A percentile compares a stretch with the other conserved stretches of the same genome.
Evolutionary conservation across 30 jellyfish, hydroid and myxozoan species (phyloP).

Genomic region (Aurelia coerulea): DNA sequence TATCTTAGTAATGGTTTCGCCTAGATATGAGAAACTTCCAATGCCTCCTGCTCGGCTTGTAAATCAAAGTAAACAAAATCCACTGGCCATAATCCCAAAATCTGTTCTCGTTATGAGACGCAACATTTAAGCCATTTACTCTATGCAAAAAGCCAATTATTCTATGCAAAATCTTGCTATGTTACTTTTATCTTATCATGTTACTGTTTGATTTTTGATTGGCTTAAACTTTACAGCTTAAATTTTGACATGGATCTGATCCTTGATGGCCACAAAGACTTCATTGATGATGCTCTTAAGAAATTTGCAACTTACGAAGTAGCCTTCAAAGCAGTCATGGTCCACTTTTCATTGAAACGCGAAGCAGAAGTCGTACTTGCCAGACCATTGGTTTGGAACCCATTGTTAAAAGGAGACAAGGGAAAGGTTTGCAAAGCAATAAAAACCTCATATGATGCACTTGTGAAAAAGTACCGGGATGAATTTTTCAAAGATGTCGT

Average conservation of each 20-base stretch:
- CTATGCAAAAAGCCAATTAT: too few relatives aligned
- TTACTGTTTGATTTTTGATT: too few relatives aligned
- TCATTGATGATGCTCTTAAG: conserved; percentile 61
- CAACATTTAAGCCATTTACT: too few relatives aligned
- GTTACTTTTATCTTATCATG: too few relatives aligned
- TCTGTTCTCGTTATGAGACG: too few relatives aligned
- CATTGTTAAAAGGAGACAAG: conserved; percentile 69
- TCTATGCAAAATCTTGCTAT: too few relatives aligned
- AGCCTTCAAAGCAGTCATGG: conserved; percentile 58
- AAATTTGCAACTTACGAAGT: conserved; percentile 30
- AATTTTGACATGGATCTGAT: conserved; percentile 41
- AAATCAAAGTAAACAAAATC: too few relatives aligned
- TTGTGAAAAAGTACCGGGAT: conserved; percentile 65
- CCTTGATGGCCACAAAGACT: conserved; percentile 60
- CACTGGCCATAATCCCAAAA: too few relatives aligned
- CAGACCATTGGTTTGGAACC: conserved; percentile 71
- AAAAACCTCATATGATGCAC: conserved; percentile 36
- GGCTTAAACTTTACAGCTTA: neutral
- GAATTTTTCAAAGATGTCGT: conserved; percentile 59
- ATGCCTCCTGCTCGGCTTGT: too few relatives aligned
- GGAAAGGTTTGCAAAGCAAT: conserved; percentile 75
- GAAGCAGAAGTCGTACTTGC: conserved; percentile 89
- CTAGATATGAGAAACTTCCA: too few relatives aligned
- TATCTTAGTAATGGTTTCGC: too few relatives aligned
- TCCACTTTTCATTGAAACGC: conserved; percentile 45